Percentiles rank a stretch among this genome's conserved stretches.
phyloP scores from a whole-genome alignment of 2,113 vertebrate species.

The Gymnocephalus cernua region DNA sequence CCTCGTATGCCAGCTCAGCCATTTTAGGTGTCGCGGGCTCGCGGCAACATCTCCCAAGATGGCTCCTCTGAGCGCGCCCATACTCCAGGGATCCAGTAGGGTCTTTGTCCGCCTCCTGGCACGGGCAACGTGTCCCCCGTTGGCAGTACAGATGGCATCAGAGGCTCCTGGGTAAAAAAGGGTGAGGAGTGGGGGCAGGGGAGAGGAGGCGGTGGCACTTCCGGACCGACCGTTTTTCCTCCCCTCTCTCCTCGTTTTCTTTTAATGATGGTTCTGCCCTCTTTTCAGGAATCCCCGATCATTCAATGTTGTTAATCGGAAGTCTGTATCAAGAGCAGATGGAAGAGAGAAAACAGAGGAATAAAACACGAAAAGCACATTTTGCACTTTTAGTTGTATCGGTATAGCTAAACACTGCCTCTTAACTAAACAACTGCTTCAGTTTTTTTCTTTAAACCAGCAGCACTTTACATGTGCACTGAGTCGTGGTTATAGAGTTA shows the following conservation, averaged over 20 bases:
- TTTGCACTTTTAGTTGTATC: not conserved
- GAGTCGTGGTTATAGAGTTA: conserved; percentile 2
- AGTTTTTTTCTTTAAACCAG: not conserved
- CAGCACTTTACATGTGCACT: not conserved
- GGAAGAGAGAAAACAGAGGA: conserved; percentile 40
- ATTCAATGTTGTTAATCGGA: conserved; percentile 34
- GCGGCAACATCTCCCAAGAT: conserved; percentile 83
- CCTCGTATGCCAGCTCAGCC: conserved; percentile 85
- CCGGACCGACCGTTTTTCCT: conserved; percentile 18
- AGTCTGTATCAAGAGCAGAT: conserved; percentile 48
- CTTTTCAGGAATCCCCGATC: conserved; percentile 47
- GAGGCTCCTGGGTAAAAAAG: conserved; percentile 68
- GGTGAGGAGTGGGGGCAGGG: conserved; percentile 32
- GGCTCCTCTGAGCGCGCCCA: conserved; percentile 79
- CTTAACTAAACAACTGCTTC: not conserved
- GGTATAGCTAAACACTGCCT: not conserved
- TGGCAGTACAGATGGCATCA: conserved; percentile 83
- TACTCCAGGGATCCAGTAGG: conserved; percentile 65
- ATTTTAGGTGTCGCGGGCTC: conserved; percentile 82
- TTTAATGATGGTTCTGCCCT: conserved; percentile 43
- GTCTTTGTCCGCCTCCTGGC: conserved; percentile 81
- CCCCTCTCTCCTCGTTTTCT: conserved; percentile 34
- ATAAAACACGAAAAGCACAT: conserved; percentile 30
- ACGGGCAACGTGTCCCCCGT: conserved; percentile 64
- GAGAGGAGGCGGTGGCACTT: conserved; percentile 54